These are phyloP conservation scores for Rhabditophanes sp. DNA, from an alignment of 2,888 invertebrate species.

Conservation along the genomic window DNA sequence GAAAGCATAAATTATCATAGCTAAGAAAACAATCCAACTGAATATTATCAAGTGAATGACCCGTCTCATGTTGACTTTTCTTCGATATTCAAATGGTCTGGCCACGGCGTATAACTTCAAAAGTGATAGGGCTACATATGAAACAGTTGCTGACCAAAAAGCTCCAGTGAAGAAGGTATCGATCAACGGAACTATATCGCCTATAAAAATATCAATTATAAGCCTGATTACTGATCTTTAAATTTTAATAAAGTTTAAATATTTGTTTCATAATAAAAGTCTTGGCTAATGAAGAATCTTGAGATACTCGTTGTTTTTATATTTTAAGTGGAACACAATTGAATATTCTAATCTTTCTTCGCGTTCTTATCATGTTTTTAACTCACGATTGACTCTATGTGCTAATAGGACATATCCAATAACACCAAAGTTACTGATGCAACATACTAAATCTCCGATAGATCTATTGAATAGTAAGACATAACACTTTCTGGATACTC, in stretches of 20 bases:
- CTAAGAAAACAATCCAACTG: slow-evolving; percentile 30
- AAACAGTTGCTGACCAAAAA: slow-evolving; percentile 35
- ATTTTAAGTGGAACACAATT: not conserved
- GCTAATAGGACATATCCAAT: slow-evolving; percentile 22
- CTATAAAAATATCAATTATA: slow-evolving; percentile 20
- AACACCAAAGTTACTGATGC: slow-evolving; percentile 18
- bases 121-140: slow-evolving; percentile 26
- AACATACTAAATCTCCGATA: slow-evolving; percentile 33
- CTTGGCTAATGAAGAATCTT: slow-evolving; percentile 1
- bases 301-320: not conserved
- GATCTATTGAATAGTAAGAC: slow-evolving; percentile 37
- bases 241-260: not conserved
- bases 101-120: slow-evolving; percentile 34
- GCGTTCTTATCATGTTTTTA: not conserved
- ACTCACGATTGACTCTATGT: slow-evolving; percentile 32
- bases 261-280: not conserved
- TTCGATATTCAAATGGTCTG: slow-evolving; percentile 32
- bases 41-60: slow-evolving; percentile 30
- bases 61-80: slow-evolving; percentile 33
- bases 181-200: slow-evolving; percentile 26
- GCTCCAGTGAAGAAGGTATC: slow-evolving; percentile 32
- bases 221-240: not conserved
- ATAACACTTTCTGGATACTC: slow-evolving; percentile 38
- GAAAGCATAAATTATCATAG: slow-evolving; percentile 25
- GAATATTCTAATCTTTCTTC: not conserved